Base-by-base conservation (phyloP, 2,888 invertebrate genomes). In the Microplitis manilae region DNA sequence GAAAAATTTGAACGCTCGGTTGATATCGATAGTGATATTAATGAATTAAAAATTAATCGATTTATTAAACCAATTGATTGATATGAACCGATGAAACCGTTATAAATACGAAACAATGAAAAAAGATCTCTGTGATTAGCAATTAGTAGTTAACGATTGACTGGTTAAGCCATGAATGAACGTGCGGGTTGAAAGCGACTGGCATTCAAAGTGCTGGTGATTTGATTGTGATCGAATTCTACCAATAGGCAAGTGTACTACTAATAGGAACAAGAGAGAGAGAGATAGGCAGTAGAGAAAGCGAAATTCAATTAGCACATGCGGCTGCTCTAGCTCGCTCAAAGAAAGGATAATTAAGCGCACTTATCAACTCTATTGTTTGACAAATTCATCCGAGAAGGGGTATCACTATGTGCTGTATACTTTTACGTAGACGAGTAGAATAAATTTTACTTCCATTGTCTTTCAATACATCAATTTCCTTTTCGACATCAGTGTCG, bases 261-360 rank as follows among this genome's bases (percentile, higher is more conserved):
- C 38, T 40, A 59, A 60, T 59, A 60, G 65, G 65, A 62, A 30
- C 30, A 75, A 40, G 20, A 70, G 65, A 62, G 61, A 68, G 62
- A 73, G 41, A 5, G 73, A 73, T 77, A 75, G 76, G 76, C 75
- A 75, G 72, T 72, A 68, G 75, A 30, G 30, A 68, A 61, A 73
- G 59, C 67, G 75, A 81, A 77, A 81, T 81, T 80, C 75, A 81
- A 80, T 81, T 81, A 81, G 73, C 68, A 76, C 62, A 69, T 41
- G 65, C 69, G 7, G 68, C 15, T 38, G 60, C 50, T 17, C 41
- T 59, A 30, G 39, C 7, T 30, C 41, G 64, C 64, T 50, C 77
- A 77, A 79, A 80, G 76, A 77, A 79, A 80, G 68, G 75, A 76
- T 76, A 79, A 80, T 81, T 80, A 76, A 73, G 80, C 76, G 73